Percentiles rank a stretch among this genome's conserved stretches.
Evolutionary conservation across 2,888 invertebrate genomes (phyloP).

Genomic region (Drosophila anceps): DNA sequence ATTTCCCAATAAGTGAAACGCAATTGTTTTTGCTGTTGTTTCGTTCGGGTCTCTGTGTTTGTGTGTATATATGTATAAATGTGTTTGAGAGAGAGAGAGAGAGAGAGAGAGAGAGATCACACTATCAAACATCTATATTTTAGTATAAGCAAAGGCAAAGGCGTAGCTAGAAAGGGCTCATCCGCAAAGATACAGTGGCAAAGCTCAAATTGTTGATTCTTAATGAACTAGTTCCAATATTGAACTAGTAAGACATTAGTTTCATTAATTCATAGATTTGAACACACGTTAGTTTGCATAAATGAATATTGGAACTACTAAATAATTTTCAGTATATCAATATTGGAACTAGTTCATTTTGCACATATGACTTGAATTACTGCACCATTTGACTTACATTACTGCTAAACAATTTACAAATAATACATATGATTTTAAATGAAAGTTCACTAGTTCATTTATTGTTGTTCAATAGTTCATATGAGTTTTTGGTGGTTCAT

Average conservation of each 20-base stretch:
- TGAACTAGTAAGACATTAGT: neutral
- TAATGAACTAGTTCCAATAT: neutral
- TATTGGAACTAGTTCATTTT: slow-evolving; percentile 1
- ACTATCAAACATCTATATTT: neutral
- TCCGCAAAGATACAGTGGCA: neutral
- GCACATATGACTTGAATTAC: neutral
- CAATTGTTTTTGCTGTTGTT: slow-evolving; percentile 24
- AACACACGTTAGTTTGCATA: too few relatives aligned
- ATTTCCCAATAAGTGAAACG: slow-evolving; percentile 27
- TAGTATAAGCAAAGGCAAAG: neutral
- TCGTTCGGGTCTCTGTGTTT: too few relatives aligned
- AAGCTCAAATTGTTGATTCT: neutral
- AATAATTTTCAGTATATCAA: neutral
- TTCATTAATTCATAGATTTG: neutral
- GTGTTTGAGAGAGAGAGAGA: neutral
- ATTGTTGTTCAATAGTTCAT: neutral
- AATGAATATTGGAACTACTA: neutral
- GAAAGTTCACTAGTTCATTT: neutral
- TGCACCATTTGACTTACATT: neutral
- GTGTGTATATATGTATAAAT: too few relatives aligned
- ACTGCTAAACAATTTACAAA: neutral
- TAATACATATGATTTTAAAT: too few relatives aligned
- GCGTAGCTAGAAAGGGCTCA: too few relatives aligned
- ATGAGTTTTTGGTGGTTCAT: neutral
- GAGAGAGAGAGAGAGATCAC: neutral